Base-by-base conservation (phyloP, 2,797 vertebrate species). In the Hydrophis major region DNA sequence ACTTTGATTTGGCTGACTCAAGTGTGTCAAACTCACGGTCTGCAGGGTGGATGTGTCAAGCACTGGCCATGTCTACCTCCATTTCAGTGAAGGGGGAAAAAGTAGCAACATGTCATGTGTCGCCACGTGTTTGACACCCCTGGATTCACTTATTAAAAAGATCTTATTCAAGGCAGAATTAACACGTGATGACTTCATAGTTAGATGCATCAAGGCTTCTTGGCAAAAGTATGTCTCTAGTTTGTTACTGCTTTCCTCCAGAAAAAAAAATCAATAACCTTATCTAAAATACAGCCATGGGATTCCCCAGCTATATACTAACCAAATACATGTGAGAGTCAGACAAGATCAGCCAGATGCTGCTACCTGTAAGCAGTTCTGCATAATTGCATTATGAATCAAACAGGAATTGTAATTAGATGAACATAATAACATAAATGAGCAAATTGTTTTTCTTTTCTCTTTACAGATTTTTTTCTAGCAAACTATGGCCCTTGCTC, bases 391-490 rank as follows among this genome's bases (percentile, higher is more conserved):
- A 32, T 42, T 87, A 63, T 59, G 12, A 60, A 87, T 90, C 61
- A 93, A 37, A 14, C 6, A 87, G 53, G 93, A 96, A 95, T 86
- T 92, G 93, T 94, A 95, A 95, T 92, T 93, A 91, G 78, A 92
- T 93, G 96, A 96, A 95, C 90, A 50, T 88, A 69, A 87, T 87
- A 87, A 47, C 10, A 10, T 47, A 63, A 90, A 90, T 53, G 37
- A 87, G 37, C 53, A 88, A 56, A 66, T 86, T 42, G 55, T 16
- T 86, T 90, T 87, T 28, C 22, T 86, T 89, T 61, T 60, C 22
- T 27, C 55, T 42, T 59, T 20, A 14, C 7, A 4, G 55, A 88
- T 53, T 74, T 74, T 47, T 59, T 88, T 93, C 22, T 20, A 74
- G 32, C 20, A 69, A 50, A 2, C 88, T 0, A 0, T 18, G 83